Evolutionary conservation across 2,113 vertebrate species (phyloP).

Genomic region (Serinus canaria): DNA sequence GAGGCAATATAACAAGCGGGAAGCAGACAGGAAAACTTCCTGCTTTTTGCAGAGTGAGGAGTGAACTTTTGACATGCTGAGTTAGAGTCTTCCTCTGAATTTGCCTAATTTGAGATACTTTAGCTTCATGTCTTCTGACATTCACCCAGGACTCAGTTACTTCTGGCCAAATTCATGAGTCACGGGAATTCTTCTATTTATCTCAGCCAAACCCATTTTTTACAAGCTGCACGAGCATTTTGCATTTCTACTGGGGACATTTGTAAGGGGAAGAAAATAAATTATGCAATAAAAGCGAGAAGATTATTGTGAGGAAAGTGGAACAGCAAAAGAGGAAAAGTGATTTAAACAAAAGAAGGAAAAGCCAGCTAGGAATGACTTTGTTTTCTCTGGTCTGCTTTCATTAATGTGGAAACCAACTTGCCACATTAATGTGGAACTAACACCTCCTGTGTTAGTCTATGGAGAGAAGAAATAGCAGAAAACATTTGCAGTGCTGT

Average conservation of each 20-base stretch:
- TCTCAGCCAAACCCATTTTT: background rate
- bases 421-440: background rate
- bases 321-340: background rate
- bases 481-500: background rate
- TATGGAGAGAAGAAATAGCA: background rate
- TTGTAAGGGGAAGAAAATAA: background rate
- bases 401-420: background rate
- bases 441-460: background rate
- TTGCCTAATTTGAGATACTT: background rate
- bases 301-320: background rate
- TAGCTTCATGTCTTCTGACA: background rate
- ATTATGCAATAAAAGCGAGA: background rate
- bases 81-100: background rate
- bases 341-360: background rate
- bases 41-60: background rate
- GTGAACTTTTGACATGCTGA: conserved; percentile 2
- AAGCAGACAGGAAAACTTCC: background rate
- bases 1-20: background rate
- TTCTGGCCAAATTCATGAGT: background rate
- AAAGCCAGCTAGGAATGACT: background rate
- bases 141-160: background rate
- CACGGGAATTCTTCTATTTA: background rate
- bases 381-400: background rate
- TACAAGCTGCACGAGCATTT: background rate
- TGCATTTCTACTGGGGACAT: background rate